Conservation (phyloP, 2,797 vertebrate genomes). For the Channa striata region DNA sequence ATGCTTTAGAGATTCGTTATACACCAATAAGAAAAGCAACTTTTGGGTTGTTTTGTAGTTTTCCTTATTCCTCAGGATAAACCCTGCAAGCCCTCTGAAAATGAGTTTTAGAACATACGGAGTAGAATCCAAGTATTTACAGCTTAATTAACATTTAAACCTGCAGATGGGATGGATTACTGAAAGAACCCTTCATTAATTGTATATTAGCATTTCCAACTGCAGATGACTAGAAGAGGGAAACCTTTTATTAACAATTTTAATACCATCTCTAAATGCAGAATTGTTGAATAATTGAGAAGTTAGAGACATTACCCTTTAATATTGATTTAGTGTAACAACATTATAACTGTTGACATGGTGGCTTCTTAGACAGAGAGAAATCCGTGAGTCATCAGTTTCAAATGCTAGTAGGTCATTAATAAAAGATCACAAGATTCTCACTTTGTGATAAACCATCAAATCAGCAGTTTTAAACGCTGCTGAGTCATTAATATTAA, state of each 20-base stretch:
- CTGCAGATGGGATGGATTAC: background rate
- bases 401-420: constrained; percentile 1
- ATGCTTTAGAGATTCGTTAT: background rate
- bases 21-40: background rate
- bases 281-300: background rate
- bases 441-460: constrained; percentile 1
- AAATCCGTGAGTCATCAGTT: constrained; percentile 2
- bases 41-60: background rate
- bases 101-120: background rate
- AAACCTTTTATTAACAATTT: background rate
- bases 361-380: background rate
- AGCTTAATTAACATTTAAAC: constrained; percentile 10
- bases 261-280: background rate
- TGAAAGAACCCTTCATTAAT: background rate
- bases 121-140: constrained; percentile 1
- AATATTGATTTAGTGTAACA: constrained; percentile 3
- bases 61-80: background rate
- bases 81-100: background rate
- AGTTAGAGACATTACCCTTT: background rate
- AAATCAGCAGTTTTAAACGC: constrained; percentile 15
- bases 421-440: constrained; percentile 1
- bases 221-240: background rate
- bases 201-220: background rate
- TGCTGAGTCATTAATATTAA: constrained; percentile 20
- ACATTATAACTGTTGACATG: background rate